These are phyloP conservation scores for Heliconius nattereri DNA, from an alignment of 1,140 invertebrate species.

Conservation along the genomic window DNA sequence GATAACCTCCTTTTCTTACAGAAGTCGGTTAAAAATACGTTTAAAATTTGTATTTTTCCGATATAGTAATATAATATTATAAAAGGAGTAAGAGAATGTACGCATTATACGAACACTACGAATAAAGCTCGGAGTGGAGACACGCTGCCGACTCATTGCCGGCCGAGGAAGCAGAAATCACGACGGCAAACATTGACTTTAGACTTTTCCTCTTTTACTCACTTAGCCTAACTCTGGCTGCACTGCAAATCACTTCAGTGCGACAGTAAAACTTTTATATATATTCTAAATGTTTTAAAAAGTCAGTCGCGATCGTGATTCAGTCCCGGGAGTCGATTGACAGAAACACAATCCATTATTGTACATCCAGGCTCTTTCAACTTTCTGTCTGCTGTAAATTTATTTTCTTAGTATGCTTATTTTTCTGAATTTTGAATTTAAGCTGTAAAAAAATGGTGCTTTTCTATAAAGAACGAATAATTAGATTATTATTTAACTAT, in stretches of 20 bases:
- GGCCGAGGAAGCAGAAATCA: conserved; percentile 70
- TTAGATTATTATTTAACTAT: too few relatives aligned
- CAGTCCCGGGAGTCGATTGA: conserved; percentile 54
- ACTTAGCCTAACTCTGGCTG: conserved; percentile 71
- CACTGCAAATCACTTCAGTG: conserved; percentile 71
- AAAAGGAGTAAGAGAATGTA: neutral
- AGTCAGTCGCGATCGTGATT: conserved; percentile 57
- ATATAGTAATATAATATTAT: neutral
- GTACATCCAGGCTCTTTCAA: conserved; percentile 40
- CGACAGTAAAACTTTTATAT: conserved; percentile 67
- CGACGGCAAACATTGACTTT: conserved; percentile 78
- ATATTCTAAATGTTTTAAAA: conserved; percentile 70
- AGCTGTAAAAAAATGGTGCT: neutral
- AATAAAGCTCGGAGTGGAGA: conserved; percentile 32
- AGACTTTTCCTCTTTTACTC: conserved; percentile 76
- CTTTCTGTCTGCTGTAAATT: conserved; percentile 30
- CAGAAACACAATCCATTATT: conserved; percentile 55
- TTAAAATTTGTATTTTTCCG: neutral
- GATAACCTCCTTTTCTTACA: too few relatives aligned
- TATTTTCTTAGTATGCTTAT: conserved; percentile 22
- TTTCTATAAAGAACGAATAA: too few relatives aligned
- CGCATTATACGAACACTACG: neutral
- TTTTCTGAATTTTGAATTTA: neutral
- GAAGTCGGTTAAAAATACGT: too few relatives aligned
- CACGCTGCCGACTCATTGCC: conserved; percentile 50